phyloP scores from a whole-genome alignment of 2,888 invertebrate species.

The Clistopyga incitator region DNA sequence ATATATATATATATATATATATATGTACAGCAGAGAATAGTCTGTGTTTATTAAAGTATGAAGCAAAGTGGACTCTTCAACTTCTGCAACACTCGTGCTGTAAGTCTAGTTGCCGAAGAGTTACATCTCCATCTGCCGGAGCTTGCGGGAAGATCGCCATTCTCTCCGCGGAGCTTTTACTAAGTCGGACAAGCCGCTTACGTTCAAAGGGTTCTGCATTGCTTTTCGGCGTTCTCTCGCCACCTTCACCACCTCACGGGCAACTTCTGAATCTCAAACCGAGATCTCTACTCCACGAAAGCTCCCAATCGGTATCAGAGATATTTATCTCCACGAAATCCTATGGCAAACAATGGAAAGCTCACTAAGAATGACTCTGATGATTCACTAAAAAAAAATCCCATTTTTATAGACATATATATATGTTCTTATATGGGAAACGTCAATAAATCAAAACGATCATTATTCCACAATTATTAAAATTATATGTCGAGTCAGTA shows the following conservation, averaged over 20 bases:
- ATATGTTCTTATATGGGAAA: too few relatives aligned
- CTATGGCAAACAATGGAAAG: background rate
- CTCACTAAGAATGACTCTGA: too few relatives aligned
- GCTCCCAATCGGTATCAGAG: slow-evolving; percentile 54
- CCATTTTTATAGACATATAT: too few relatives aligned
- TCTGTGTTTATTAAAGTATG: background rate
- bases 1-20: too few relatives aligned
- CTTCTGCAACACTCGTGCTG: background rate
- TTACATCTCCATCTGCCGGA: slow-evolving; percentile 64
- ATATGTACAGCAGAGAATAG: background rate
- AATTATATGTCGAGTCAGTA: too few relatives aligned
- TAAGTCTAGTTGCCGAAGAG: slow-evolving; percentile 6
- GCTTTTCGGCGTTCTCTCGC: background rate
- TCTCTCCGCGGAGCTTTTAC: slow-evolving; percentile 22
- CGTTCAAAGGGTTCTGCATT: slow-evolving; percentile 36
- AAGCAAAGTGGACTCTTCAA: background rate
- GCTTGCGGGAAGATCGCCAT: slow-evolving; percentile 37
- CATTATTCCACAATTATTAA: too few relatives aligned
- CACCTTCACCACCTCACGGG: slow-evolving; percentile 53
- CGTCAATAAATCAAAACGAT: too few relatives aligned
- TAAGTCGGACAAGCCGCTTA: slow-evolving; percentile 52
- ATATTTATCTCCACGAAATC: background rate
- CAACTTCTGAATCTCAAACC: slow-evolving; percentile 31
- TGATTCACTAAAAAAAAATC: too few relatives aligned
- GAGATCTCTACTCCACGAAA: background rate